phyloP scores from a whole-genome alignment of 2,113 vertebrate genomes.

The Cyprinodon brontotheroides region DNA sequence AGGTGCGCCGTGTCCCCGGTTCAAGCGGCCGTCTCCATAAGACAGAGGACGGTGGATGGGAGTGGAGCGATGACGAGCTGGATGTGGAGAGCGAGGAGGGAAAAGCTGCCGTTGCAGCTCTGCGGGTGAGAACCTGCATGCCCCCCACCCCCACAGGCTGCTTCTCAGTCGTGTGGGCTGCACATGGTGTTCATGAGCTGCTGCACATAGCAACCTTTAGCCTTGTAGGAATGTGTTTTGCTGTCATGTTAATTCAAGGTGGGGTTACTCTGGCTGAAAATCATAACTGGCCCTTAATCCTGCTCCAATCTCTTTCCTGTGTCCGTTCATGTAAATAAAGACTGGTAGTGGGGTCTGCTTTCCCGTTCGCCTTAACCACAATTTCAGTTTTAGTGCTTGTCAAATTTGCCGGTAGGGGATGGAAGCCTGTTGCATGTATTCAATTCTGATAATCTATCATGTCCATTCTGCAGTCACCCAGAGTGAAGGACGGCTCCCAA shows the following conservation, averaged over 20 bases:
- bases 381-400: constrained; percentile 37
- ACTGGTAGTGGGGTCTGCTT: constrained; percentile 52
- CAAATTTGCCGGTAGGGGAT: constrained; percentile 42
- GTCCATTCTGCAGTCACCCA: constrained; percentile 88
- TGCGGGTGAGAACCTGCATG: constrained; percentile 68
- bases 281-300: not conserved
- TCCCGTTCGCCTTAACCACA: constrained; percentile 32
- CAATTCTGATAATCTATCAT: constrained; percentile 77
- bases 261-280: not conserved
- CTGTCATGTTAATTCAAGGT: not conserved
- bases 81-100: constrained; percentile 81
- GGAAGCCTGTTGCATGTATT: constrained; percentile 62
- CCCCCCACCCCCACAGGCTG: not conserved
- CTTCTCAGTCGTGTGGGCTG: not conserved
- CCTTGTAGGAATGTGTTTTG: not conserved
- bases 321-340: constrained; percentile 6
- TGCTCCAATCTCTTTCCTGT: constrained; percentile 14
- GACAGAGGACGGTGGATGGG: constrained; percentile 80
- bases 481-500: constrained; percentile 92
- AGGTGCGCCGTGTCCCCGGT: constrained; percentile 79
- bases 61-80: constrained; percentile 81
- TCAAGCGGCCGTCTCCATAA: constrained; percentile 80
- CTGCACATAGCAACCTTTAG: not conserved
- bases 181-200: not conserved
- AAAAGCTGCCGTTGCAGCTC: constrained; percentile 73